Evolutionary conservation across 2,113 vertebrate species (phyloP).

Genomic region (Aldabrachelys gigantea): DNA sequence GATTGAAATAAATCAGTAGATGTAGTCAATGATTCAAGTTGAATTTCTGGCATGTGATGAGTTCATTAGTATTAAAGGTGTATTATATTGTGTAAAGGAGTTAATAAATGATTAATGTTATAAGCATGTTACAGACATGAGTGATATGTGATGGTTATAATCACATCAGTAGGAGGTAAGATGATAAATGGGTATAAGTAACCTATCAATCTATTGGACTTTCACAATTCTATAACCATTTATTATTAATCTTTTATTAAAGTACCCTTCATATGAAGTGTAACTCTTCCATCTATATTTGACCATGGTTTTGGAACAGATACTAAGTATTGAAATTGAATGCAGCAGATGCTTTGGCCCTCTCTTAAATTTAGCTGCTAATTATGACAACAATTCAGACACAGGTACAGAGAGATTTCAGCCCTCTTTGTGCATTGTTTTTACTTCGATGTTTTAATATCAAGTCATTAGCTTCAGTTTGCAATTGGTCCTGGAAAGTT

Average conservation of each 20-base stretch:
- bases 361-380: no score
- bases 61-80: background rate
- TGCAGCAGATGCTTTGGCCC: background rate
- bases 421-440: background rate
- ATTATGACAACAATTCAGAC: background rate
- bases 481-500: background rate
- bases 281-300: background rate
- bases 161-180: background rate
- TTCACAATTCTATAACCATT: background rate
- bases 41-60: fast-evolving
- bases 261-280: background rate
- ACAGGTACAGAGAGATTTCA: background rate
- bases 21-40: fast-evolving
- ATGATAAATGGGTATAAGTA: background rate
- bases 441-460: background rate
- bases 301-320: background rate
- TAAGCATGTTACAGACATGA: background rate
- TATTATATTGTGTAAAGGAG: background rate
- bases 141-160: background rate
- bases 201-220: background rate
- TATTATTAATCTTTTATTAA: background rate
- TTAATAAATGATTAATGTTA: background rate
- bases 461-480: background rate
- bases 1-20: background rate
- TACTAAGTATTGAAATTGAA: background rate